Evolutionary conservation across 2,888 invertebrate genomes (phyloP).

Genomic region (Microctonus aethiopoides): DNA sequence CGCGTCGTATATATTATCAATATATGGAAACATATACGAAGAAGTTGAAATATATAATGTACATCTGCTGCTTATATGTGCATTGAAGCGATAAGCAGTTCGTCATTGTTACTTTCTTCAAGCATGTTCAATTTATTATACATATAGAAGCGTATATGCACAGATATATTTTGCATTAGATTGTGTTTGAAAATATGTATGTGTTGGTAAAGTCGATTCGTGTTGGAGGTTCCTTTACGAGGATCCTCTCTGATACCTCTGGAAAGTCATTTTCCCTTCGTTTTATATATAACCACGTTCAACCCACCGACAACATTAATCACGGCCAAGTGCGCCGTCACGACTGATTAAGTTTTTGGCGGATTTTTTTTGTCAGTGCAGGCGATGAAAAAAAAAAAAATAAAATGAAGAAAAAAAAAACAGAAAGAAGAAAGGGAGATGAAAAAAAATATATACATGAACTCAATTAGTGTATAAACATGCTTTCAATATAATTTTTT

Average conservation of each 20-base stretch:
- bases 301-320: conserved; percentile 37
- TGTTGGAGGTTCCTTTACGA: conserved; percentile 34
- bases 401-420: background rate
- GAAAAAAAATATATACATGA: background rate
- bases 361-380: background rate
- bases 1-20: background rate
- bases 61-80: background rate
- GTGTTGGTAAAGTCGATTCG: conserved; percentile 31
- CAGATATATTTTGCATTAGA: background rate
- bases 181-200: conserved; percentile 11
- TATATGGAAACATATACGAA: background rate
- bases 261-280: conserved; percentile 20
- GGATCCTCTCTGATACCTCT: background rate
- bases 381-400: conserved; percentile 4
- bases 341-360: conserved; percentile 42
- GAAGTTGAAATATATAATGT: background rate
- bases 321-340: conserved; percentile 38
- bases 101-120: conserved; percentile 30
- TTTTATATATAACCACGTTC: conserved; percentile 7
- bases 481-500: background rate
- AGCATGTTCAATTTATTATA: background rate
- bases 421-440: background rate
- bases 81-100: conserved; percentile 28
- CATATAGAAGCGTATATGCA: background rate
- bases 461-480: conserved; percentile 7